These are phyloP conservation scores for Poicephalus meyeri DNA, from an alignment of 2,113 vertebrate species.

Conservation along the genomic window DNA sequence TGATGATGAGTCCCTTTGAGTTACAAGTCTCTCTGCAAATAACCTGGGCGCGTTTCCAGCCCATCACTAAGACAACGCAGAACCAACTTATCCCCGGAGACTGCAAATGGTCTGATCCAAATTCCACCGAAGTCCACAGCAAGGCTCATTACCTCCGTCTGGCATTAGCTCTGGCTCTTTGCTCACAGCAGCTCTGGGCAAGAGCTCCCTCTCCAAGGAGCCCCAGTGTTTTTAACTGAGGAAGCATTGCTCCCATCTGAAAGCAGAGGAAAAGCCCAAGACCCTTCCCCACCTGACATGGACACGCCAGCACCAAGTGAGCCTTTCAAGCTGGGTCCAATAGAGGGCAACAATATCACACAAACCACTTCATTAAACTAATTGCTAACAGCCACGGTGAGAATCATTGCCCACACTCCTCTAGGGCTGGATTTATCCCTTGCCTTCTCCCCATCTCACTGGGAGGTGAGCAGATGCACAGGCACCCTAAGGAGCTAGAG, in stretches of 20 bases:
- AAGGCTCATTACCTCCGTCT: conserved; percentile 51
- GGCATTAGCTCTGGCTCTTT: conserved; percentile 38
- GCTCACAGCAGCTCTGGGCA: neutral
- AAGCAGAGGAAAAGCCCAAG: neutral
- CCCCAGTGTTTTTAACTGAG: neutral
- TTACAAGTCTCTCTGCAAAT: neutral
- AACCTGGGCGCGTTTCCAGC: neutral
- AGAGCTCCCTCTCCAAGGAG: neutral
- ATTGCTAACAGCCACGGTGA: neutral
- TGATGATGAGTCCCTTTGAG: accelerated
- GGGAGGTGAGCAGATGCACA: accelerated
- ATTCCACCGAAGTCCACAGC: neutral
- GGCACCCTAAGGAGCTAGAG: neutral
- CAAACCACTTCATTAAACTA: neutral
- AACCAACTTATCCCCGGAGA: neutral
- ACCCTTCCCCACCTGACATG: neutral
- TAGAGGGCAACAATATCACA: conserved; percentile 57
- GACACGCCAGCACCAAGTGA: neutral
- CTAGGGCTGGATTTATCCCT: neutral
- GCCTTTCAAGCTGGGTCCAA: conserved; percentile 45
- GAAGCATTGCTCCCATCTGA: neutral
- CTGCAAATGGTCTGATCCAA: conserved; percentile 37
- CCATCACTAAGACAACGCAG: neutral
- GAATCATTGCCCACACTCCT: neutral
- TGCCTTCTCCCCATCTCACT: neutral